These are phyloP conservation scores for Vireo altiloquus DNA, from an alignment of 2,113 vertebrate genomes.

Conservation along the genomic window DNA sequence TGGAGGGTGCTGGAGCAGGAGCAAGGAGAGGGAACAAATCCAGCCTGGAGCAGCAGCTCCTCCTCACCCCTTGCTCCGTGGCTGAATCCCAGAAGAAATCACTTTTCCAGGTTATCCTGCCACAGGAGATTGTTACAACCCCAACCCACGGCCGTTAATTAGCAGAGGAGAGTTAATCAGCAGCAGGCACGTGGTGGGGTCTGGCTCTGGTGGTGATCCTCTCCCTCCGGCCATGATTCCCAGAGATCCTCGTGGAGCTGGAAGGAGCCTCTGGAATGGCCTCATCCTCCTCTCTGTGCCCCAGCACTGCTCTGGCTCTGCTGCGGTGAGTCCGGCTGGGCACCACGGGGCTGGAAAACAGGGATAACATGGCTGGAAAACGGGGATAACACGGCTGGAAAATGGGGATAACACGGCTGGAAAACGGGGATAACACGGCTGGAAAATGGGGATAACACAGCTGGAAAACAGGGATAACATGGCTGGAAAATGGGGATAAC, in stretches of 20 bases:
- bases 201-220: too few relatives aligned
- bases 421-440: too few relatives aligned
- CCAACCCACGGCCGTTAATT: fast-evolving
- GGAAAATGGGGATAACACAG: too few relatives aligned
- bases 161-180: fast-evolving
- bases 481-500: not conserved
- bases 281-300: fast-evolving
- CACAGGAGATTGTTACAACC: not conserved
- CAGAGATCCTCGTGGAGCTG: fast-evolving
- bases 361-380: not conserved
- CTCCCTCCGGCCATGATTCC: too few relatives aligned
- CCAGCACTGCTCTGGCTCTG: fast-evolving
- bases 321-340: fast-evolving
- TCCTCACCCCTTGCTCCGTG: not conserved
- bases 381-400: too few relatives aligned
- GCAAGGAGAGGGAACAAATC: not conserved
- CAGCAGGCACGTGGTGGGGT: fast-evolving
- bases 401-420: too few relatives aligned
- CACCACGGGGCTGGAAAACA: fast-evolving
- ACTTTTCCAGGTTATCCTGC: not conserved
- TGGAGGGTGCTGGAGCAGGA: not conserved
- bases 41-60: not conserved
- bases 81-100: not conserved
- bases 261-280: fast-evolving
- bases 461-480: too few relatives aligned